Conservation (phyloP, 2,113 vertebrate species). For the Anguilla rostrata region DNA sequence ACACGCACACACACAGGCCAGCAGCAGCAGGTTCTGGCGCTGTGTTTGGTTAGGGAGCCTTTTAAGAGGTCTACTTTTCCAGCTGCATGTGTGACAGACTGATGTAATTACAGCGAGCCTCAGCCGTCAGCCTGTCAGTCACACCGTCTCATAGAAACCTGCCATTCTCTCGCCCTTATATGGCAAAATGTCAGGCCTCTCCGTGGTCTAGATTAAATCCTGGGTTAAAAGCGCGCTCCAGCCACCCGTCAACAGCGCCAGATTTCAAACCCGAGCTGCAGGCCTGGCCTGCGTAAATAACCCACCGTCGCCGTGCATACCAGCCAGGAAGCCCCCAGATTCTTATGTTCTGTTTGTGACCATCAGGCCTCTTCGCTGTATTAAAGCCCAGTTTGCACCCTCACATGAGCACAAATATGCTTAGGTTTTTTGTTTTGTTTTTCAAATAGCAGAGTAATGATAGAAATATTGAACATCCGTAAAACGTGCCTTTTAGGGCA, state of each 20-base stretch:
- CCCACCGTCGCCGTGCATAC: too few relatives aligned
- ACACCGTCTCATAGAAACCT: not conserved
- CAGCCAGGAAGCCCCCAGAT: too few relatives aligned
- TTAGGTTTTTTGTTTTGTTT: too few relatives aligned
- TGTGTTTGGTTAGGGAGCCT: slow-evolving; percentile 3
- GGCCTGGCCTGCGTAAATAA: too few relatives aligned
- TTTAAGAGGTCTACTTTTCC: not conserved
- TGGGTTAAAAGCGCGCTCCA: not conserved
- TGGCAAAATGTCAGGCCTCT: not conserved
- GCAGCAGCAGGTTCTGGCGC: slow-evolving; percentile 10
- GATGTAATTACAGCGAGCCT: not conserved
- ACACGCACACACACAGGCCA: not conserved
- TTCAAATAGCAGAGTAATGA: too few relatives aligned
- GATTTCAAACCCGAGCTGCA: not conserved
- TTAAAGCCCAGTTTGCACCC: not conserved
- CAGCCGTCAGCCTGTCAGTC: slow-evolving; percentile 7
- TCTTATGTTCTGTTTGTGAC: too few relatives aligned
- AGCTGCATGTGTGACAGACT: slow-evolving; percentile 14
- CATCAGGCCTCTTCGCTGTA: too few relatives aligned
- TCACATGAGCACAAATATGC: slow-evolving; percentile 43
- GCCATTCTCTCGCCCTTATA: not conserved
- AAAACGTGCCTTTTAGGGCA: too few relatives aligned
- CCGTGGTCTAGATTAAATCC: not conserved
- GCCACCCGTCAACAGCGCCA: not conserved
- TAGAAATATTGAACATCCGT: not conserved